These are phyloP conservation scores for Myotis daubentonii DNA, from an alignment of 2,797 vertebrate species.

Conservation along the genomic window DNA sequence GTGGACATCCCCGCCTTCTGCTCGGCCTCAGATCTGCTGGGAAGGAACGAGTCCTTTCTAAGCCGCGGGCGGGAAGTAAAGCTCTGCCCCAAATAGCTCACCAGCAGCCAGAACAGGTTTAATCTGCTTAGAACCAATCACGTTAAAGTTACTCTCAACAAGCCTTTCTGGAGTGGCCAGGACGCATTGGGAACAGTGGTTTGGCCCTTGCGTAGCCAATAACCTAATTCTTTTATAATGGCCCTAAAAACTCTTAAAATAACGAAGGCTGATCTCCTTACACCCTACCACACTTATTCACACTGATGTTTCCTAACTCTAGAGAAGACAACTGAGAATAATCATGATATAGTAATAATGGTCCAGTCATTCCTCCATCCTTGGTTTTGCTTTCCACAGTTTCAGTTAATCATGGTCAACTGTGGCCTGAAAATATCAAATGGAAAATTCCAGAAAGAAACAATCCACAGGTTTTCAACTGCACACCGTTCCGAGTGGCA, in stretches of 20 bases:
- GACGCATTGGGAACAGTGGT: not conserved
- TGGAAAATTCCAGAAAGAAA: not conserved
- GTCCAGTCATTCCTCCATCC: not conserved
- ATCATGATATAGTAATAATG: not conserved
- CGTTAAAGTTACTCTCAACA: slow-evolving; percentile 22
- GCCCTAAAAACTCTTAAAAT: not conserved
- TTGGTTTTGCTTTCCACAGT: not conserved
- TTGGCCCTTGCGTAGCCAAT: not conserved
- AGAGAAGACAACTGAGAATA: not conserved
- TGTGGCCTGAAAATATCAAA: not conserved
- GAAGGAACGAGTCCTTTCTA: not conserved
- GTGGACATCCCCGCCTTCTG: not conserved
- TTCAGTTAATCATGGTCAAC: not conserved
- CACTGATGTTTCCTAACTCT: not conserved
- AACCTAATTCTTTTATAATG: not conserved
- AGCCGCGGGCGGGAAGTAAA: not conserved
- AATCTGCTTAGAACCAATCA: slow-evolving; percentile 52
- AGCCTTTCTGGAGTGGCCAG: not conserved
- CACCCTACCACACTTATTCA: not conserved
- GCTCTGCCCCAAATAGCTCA: slow-evolving; percentile 39
- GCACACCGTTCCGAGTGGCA: not conserved
- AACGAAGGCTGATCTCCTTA: not conserved
- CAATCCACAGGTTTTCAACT: not conserved
- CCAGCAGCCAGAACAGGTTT: slow-evolving; percentile 30
- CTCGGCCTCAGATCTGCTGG: not conserved